Evolutionary conservation across 2,797 vertebrate species (phyloP).

Genomic region (Delichon dasypus): DNA sequence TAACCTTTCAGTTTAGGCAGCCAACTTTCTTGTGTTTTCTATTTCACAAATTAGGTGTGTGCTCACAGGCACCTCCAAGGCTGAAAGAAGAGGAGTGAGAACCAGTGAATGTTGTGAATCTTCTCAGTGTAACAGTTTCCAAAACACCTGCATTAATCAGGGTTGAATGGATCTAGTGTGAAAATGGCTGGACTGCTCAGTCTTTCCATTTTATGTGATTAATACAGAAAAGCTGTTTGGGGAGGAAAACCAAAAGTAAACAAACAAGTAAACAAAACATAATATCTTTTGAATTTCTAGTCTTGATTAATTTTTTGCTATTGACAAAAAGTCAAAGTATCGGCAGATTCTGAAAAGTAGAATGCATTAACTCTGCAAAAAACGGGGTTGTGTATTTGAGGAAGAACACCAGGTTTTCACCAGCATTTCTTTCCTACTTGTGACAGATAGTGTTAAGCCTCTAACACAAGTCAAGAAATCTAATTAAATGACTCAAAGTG

Average conservation of each 20-base stretch:
- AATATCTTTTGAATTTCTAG: background rate
- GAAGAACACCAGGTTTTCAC: background rate
- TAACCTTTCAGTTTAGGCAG: background rate
- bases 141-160: constrained; percentile 38
- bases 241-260: background rate
- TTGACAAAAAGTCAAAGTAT: background rate
- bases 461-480: background rate
- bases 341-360: background rate
- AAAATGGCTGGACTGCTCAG: background rate
- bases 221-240: background rate
- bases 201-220: background rate
- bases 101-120: constrained; percentile 13
- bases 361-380: background rate
- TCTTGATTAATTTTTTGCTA: background rate
- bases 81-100: constrained; percentile 32
- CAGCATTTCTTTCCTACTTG: background rate
- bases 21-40: background rate
- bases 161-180: background rate
- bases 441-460: background rate
- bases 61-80: background rate
- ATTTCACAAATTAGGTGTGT: background rate
- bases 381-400: background rate
- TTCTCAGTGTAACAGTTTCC: constrained; percentile 42
- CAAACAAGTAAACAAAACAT: too few species aligned
- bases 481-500: background rate